Percentiles rank a stretch among this genome's conserved stretches.
Evolutionary conservation across 2,888 invertebrate genomes (phyloP).

Genomic region (Habroteleia sp.): DNA sequence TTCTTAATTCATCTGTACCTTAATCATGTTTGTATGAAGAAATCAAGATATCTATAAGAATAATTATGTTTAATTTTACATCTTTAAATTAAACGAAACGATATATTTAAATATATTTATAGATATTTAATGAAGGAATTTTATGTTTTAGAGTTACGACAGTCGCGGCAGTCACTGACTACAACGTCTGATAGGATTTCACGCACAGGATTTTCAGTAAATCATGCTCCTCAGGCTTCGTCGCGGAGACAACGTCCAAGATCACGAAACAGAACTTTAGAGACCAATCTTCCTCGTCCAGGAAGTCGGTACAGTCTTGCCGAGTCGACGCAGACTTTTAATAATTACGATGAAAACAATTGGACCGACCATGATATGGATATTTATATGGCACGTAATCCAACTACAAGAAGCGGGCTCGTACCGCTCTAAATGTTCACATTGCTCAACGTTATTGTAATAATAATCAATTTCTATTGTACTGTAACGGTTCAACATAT

Average conservation of each 20-base stretch:
- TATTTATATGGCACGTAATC: slow-evolving; percentile 96
- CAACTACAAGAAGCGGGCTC: slow-evolving; percentile 91
- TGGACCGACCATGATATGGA: slow-evolving; percentile 98
- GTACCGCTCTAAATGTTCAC: slow-evolving; percentile 86
- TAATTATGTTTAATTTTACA: too few species aligned
- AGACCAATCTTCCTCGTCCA: slow-evolving; percentile 84
- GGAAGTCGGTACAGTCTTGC: slow-evolving; percentile 90
- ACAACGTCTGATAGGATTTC: slow-evolving; percentile 91
- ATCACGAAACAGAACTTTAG: slow-evolving; percentile 88
- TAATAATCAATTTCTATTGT: slow-evolving; percentile 10
- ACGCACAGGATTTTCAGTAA: slow-evolving; percentile 86
- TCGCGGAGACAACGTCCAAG: slow-evolving; percentile 88
- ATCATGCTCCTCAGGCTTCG: slow-evolving; percentile 83
- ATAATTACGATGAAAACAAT: slow-evolving; percentile 93
- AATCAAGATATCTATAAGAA: too few species aligned
- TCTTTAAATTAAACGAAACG: too few species aligned
- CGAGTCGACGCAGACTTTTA: slow-evolving; percentile 91
- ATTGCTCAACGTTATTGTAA: slow-evolving; percentile 60
- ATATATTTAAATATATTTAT: too few species aligned
- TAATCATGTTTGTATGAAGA: too few species aligned
- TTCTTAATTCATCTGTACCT: slow-evolving; percentile 5
- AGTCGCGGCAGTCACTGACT: slow-evolving; percentile 92
- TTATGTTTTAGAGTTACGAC: slow-evolving; percentile 91
- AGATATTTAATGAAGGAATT: too few species aligned
- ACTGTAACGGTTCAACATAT: slow-evolving; percentile 26